Base-by-base conservation (phyloP, 2,797 vertebrate species). In the Rousettus madagascariensis region DNA sequence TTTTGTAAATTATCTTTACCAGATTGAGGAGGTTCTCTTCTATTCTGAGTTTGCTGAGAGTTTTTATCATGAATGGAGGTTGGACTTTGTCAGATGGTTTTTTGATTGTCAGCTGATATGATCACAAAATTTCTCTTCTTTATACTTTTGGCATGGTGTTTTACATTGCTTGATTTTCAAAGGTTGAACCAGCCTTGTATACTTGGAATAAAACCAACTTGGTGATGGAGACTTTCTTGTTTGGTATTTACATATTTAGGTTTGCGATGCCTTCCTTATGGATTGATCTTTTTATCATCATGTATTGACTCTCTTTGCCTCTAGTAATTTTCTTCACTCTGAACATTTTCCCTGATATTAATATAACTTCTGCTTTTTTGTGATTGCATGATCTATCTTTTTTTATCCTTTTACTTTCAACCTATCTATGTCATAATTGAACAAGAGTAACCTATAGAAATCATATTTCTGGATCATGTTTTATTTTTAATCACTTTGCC, bases 1-100 rank as follows among this genome's bases (percentile, higher is more conserved):
- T 91, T 59, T 88, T 66, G 15, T 72, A 57, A 83, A 78, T 59
- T 12, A 61, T 90, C 28, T 93, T 93, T 87, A 87, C 22, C 26
- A 78, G 83, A 15, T 72, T 53, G 9, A 95, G 17, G 51, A 61
- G 83, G 17, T 46, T 83, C 24, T 22, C n/a, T 28, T 78, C 16
- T 83, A 83, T 30, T 90, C 22, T 3, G 0, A 83, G 55, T 66
- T 87, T 68, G 9, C 28, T 71, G 8, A 77, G n/a, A 82, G 33
- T 49, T 82, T 80, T 86, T 55, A 36, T 71, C 22, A 90, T 65
- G 24, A 86, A 68, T 59, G 33, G 10, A 3, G 13, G 12, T 20
- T 86, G 38, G n/a, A 89, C 69, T 83, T 86, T 74, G 20, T 46
- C 26, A 87, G 92, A 38, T 68, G 41, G 33, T 1, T 80, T 71